These are phyloP conservation scores for Mormyrus hasselquistii DNA, from an alignment of 2,797 vertebrate species.

Conservation along the genomic window DNA sequence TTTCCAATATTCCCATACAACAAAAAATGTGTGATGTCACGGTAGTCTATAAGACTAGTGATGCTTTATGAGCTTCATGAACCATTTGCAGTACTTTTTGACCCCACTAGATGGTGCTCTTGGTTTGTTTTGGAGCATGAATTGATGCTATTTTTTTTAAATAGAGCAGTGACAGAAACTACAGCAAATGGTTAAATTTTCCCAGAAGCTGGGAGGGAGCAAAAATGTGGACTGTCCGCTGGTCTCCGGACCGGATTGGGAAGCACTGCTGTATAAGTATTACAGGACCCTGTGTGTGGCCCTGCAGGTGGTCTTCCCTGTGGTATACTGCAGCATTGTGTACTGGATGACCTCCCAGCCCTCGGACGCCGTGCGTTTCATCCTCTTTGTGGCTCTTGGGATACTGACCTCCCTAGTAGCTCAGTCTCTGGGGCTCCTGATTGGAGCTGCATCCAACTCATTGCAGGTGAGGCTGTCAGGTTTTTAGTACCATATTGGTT, in stretches of 20 bases:
- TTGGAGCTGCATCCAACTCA: slow-evolving; percentile 86
- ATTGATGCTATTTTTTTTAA: not conserved
- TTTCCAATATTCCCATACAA: not conserved
- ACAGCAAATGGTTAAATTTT: not conserved
- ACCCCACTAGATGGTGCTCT: not conserved
- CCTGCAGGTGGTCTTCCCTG: slow-evolving; percentile 79
- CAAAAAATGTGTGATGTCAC: not conserved
- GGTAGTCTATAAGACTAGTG: not conserved
- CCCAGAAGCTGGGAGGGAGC: not conserved
- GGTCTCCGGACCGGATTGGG: not conserved
- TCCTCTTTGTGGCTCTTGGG: slow-evolving; percentile 81
- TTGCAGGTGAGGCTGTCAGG: slow-evolving; percentile 66
- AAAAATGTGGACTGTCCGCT: not conserved
- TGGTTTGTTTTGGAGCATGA: not conserved
- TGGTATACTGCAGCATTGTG: slow-evolving; percentile 89
- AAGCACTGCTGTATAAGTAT: not conserved
- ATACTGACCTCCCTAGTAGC: slow-evolving; percentile 87
- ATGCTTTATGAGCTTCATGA: not conserved
- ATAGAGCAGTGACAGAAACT: not conserved
- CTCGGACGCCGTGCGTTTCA: slow-evolving; percentile 73
- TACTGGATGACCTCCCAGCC: slow-evolving; percentile 98
- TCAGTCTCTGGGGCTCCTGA: slow-evolving; percentile 88
- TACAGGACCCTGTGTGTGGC: not conserved
- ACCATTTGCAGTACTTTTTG: not conserved
- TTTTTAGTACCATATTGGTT: not conserved